A percentile compares a stretch with the other conserved stretches of the same genome.
These are phyloP conservation scores for Phylloscopus collybita DNA, from an alignment of 2,797 vertebrate species.

Conservation along the genomic window DNA sequence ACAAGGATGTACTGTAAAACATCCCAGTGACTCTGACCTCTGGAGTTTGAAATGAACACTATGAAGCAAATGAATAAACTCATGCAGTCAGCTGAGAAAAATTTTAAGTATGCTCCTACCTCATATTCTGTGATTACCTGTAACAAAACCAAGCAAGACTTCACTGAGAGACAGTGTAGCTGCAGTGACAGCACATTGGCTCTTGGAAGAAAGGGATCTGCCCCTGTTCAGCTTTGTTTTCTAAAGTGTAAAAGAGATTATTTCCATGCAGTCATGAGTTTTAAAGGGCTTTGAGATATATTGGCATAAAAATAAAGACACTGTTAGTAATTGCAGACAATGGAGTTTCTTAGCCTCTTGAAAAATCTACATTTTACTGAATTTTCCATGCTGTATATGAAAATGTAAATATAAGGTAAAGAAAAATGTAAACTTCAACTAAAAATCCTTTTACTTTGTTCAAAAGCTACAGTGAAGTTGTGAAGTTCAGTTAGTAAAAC, in stretches of 20 bases:
- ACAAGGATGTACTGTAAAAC: neutral
- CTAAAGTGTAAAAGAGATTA: neutral
- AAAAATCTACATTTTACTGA: neutral
- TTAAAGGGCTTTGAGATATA: neutral
- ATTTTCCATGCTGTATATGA: neutral
- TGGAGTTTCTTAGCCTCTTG: neutral
- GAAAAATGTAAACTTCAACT: neutral
- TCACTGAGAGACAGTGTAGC: neutral
- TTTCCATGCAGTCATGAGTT: rapidly evolving
- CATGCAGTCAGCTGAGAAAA: neutral
- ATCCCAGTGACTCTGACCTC: neutral
- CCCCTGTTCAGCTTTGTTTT: neutral
- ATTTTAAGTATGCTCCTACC: neutral
- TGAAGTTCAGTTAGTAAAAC: neutral
- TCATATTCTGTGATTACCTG: neutral
- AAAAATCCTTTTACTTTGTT: neutral
- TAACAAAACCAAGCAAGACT: neutral
- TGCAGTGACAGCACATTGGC: rapidly evolving
- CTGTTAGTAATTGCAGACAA: neutral
- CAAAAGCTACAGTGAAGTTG: neutral
- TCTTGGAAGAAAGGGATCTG: neutral
- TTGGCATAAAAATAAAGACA: neutral
- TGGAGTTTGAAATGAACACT: neutral
- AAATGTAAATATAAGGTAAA: neutral
- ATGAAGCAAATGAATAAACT: neutral